phyloP scores from a whole-genome alignment of 2,113 vertebrate genomes.

The Stigmatopora argus region DNA sequence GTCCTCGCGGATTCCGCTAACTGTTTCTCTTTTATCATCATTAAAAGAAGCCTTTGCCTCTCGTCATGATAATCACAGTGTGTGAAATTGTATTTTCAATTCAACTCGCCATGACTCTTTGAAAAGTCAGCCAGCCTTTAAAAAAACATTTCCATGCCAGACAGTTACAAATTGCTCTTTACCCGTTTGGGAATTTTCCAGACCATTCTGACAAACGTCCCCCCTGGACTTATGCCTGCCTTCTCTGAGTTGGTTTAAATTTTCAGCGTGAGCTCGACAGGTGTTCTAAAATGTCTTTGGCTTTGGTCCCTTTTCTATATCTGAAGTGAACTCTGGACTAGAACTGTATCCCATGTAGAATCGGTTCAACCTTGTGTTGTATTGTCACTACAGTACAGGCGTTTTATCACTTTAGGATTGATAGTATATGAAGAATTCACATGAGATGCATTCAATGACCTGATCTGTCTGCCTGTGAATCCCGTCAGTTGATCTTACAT shows the following conservation, averaged over 20 bases:
- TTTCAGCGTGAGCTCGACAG: not conserved
- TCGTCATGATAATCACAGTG: too few species aligned
- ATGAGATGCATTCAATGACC: not conserved
- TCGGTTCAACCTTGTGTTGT: not conserved
- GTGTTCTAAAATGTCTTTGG: not conserved
- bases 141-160: not conserved
- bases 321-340: not conserved
- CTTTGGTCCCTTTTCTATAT: not conserved
- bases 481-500: slow-evolving; percentile 82
- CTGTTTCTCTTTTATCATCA: too few species aligned
- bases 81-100: not conserved
- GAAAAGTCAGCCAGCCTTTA: not conserved
- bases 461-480: not conserved
- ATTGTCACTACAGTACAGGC: not conserved
- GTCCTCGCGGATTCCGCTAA: too few species aligned
- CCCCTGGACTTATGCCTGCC: too few species aligned
- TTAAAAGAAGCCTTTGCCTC: too few species aligned
- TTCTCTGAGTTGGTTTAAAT: too few species aligned
- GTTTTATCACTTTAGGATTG: not conserved
- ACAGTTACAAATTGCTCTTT: not conserved
- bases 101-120: not conserved
- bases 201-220: too few species aligned
- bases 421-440: not conserved
- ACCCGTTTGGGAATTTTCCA: too few species aligned
- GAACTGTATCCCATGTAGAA: not conserved